These are phyloP conservation scores for Acanthurus leucopareius DNA, from an alignment of 2,797 vertebrate species.

Conservation along the genomic window DNA sequence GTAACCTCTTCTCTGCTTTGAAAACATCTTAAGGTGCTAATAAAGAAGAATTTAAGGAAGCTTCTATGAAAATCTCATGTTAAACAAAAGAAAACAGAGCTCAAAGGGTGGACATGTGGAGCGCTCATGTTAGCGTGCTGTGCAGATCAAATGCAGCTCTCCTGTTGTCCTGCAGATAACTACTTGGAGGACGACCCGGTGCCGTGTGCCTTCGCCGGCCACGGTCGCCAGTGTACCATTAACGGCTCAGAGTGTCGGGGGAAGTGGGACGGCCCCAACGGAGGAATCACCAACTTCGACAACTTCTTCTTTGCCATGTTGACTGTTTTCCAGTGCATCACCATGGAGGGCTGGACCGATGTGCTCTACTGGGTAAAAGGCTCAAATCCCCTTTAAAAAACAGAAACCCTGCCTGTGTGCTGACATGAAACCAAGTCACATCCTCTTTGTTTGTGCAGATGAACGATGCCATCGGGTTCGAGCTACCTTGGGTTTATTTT, in stretches of 20 bases:
- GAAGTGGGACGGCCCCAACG: constrained; percentile 95
- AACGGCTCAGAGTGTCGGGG: constrained; percentile 93
- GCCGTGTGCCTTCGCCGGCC: constrained; percentile 96
- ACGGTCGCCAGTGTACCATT: constrained; percentile 91
- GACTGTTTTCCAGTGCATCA: constrained; percentile 99
- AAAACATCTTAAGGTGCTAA: no score
- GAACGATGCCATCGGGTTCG: constrained; percentile 98
- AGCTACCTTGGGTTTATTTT: constrained; percentile 99
- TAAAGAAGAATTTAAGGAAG: no score
- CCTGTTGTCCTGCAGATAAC: constrained; percentile 82
- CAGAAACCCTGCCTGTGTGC: constrained; percentile 57
- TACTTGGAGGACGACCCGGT: constrained; percentile 95
- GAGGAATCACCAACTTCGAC: constrained; percentile 98
- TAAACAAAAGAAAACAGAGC: no score
- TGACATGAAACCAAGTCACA: no score
- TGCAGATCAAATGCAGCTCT: not conserved
- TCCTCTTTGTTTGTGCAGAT: constrained; percentile 86
- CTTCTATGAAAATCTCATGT: no score
- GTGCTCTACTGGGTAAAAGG: constrained; percentile 87
- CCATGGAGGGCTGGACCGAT: constrained; percentile 99
- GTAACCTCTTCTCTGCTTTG: no score
- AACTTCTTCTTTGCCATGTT: constrained; percentile 99
- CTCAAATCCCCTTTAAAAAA: not conserved
- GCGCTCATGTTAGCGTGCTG: no score
- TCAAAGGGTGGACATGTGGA: no score